Percentiles rank a stretch among this genome's conserved stretches.
These are phyloP conservation scores for Chrysina gloriosa DNA, from an alignment of 2,888 invertebrate genomes.

Conservation along the genomic window DNA sequence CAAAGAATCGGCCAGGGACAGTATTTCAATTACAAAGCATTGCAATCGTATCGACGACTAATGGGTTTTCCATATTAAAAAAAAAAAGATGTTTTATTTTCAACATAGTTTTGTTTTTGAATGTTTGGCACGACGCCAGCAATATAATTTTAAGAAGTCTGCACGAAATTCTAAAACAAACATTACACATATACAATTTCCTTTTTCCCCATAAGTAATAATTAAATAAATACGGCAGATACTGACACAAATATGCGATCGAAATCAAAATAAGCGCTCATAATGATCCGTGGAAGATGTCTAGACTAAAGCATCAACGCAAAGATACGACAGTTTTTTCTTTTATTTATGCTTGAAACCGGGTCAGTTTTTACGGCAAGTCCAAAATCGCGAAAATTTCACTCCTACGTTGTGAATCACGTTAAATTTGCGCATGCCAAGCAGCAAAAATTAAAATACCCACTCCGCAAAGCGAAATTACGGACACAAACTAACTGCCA, in stretches of 20 bases:
- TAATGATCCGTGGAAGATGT: background rate
- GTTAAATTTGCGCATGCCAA: conserved; percentile 42
- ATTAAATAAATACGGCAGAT: conserved; percentile 14
- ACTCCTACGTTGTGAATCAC: conserved; percentile 38
- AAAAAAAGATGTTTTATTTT: conserved; percentile 36
- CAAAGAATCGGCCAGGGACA: background rate
- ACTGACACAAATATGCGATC: background rate
- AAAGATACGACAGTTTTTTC: background rate
- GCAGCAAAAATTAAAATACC: conserved; percentile 40
- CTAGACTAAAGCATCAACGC: background rate
- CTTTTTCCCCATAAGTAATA: background rate
- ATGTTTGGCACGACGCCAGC: conserved; percentile 49
- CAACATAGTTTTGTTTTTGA: conserved; percentile 47
- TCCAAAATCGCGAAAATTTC: conserved; percentile 34
- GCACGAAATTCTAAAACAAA: conserved; percentile 45
- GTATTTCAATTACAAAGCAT: conserved; percentile 3
- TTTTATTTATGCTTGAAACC: conserved; percentile 5
- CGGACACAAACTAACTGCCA: conserved; percentile 34
- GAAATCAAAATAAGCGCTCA: background rate
- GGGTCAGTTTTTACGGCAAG: conserved; percentile 22
- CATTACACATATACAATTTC: conserved; percentile 17
- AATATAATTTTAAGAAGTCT: conserved; percentile 47
- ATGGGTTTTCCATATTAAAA: conserved; percentile 38
- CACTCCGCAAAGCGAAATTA: conserved; percentile 36
- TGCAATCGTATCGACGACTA: conserved; percentile 23